A percentile compares a stretch with the other conserved stretches of the same genome.
Conservation (phyloP, 1,140 invertebrate genomes). For the Temnothorax curvispinosus region DNA sequence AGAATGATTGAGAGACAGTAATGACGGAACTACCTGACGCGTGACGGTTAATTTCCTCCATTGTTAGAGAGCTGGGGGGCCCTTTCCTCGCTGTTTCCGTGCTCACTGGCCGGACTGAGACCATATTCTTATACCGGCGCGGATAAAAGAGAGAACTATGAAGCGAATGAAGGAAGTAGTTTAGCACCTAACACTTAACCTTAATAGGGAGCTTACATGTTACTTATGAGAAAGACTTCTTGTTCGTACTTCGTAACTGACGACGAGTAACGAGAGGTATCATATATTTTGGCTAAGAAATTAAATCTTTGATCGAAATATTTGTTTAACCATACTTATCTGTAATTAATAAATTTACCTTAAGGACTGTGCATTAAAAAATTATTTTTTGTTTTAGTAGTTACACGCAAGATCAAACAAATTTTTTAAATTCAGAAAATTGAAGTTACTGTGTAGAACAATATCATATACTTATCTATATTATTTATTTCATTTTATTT, state of each 20-base stretch:
- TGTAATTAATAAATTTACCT: background rate
- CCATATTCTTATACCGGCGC: constrained; percentile 33
- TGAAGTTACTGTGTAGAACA: background rate
- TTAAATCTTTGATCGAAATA: background rate
- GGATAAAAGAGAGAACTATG: constrained; percentile 42
- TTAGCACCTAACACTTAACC: constrained; percentile 39
- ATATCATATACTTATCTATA: background rate
- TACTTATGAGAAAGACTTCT: constrained; percentile 32
- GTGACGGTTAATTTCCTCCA: constrained; percentile 56
- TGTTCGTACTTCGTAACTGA: constrained; percentile 27
- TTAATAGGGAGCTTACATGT: constrained; percentile 50
- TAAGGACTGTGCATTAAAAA: background rate
- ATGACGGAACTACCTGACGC: constrained; percentile 53
- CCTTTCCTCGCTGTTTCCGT: constrained; percentile 52
- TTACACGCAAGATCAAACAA: background rate
- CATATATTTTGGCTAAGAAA: constrained; percentile 9
- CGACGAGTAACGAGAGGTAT: constrained; percentile 6
- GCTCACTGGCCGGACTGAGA: background rate
- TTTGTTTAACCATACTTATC: background rate
- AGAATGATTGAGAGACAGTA: constrained; percentile 53
- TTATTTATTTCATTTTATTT: background rate
- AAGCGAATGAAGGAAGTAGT: constrained; percentile 32
- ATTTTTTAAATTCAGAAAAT: background rate
- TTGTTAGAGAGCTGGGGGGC: constrained; percentile 33
- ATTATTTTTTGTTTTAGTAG: background rate